Evolutionary conservation across 2,797 vertebrate species (phyloP), one percentile per base, ranked within the genome.

Genomic region (Lemur catta): DNA sequence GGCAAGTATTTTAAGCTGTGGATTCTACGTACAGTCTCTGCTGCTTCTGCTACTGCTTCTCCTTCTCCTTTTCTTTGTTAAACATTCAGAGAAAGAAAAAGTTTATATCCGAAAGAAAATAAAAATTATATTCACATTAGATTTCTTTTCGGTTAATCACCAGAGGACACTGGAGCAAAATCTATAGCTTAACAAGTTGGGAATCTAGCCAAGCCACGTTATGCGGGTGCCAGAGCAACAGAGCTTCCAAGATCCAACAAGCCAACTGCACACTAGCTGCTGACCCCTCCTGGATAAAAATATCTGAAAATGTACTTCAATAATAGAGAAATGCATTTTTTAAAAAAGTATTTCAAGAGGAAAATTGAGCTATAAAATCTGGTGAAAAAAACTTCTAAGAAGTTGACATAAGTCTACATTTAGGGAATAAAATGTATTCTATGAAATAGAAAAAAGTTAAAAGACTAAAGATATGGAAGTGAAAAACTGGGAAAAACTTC

Each of bases 361-460:
- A 91, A 92, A 46, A 78, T 10, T n/a, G n/a, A 97, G 52, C 4
- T 41, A 74, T 75, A 61, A 65, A 95, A 89, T 88, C 43, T 41
- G 46, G 30, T 35, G 24, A 48, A 71, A 41, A 92, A n/a, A 61
- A 89, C 6, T 88, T 85, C 38, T 72, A 20, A 82, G 72, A 41
- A 84, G 30, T 10, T 3, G 14, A 12, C 38, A 63, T 26, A 71
- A 72, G 41, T 35, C 0, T 78, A 63, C 46, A 9, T 75, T 75
- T 61, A 50, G n/a, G 10, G 17, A 18, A 9, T 38, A 57, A 38
- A 35, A 65, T 4, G 41, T 52, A 86, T 82, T 82, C 18, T 72
- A 87, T 57, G 18, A 93, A 92, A 92, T 24, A 86, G 33, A 67
- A 94, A 92, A 84, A 61, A 15, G 4, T 35, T 78, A 33, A 50